Conservation (phyloP, 2,797 vertebrate species). For the Nyctalus aviator region DNA sequence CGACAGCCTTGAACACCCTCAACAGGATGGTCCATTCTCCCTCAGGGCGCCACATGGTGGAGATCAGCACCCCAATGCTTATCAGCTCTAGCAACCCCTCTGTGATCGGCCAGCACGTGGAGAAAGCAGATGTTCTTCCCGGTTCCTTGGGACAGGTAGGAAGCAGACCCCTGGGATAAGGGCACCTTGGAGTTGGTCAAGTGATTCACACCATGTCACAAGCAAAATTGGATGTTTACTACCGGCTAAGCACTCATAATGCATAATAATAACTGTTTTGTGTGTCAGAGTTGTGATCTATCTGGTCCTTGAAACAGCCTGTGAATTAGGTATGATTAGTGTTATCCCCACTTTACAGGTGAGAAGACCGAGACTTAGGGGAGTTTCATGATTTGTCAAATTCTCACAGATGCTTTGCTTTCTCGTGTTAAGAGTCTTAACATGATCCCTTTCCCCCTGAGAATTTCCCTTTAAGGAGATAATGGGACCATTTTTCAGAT, state of each 20-base stretch:
- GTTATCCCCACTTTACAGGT: background rate
- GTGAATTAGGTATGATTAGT: background rate
- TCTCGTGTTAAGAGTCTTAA: background rate
- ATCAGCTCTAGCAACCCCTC: constrained; percentile 90
- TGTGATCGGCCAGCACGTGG: constrained; percentile 80
- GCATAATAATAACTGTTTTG: background rate
- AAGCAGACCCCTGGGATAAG: background rate
- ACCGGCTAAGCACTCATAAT: background rate
- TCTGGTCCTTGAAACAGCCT: constrained; percentile 17
- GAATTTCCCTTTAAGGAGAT: background rate
- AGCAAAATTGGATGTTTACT: background rate
- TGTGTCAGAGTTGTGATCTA: background rate
- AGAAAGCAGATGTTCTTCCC: constrained; percentile 78
- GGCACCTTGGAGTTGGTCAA: background rate
- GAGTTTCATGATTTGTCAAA: background rate
- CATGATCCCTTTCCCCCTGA: background rate
- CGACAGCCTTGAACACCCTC: constrained; percentile 89
- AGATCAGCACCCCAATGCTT: constrained; percentile 88
- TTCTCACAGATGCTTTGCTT: background rate
- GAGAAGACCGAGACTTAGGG: background rate
- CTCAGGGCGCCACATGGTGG: constrained; percentile 79
- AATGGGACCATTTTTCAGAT: background rate
- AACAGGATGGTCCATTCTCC: constrained; percentile 89
- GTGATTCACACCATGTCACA: background rate
- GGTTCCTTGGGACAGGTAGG: constrained; percentile 87